These are phyloP conservation scores for Cephus rjabovi DNA, from an alignment of 2,888 invertebrate genomes.

Conservation along the genomic window DNA sequence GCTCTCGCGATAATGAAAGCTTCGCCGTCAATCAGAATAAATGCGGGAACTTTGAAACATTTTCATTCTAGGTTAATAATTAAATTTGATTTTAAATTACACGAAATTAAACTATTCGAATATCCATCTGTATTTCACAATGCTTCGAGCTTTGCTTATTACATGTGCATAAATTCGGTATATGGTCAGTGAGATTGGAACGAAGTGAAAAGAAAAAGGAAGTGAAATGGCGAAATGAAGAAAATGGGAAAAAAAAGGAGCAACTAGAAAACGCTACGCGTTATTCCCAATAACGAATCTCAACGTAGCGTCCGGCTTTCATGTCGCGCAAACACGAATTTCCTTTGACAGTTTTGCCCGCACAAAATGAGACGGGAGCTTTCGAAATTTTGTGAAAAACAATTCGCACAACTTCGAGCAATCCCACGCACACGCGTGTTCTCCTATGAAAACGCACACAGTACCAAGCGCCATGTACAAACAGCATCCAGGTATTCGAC, in stretches of 20 bases:
- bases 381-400: neutral
- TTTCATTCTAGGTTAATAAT: neutral
- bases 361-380: neutral
- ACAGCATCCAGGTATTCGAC: neutral
- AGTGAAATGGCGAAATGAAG: neutral
- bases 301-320: neutral
- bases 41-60: neutral
- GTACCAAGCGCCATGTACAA: neutral
- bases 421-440: neutral
- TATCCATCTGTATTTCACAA: neutral
- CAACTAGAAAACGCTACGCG: neutral
- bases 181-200: neutral
- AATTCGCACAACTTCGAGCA: neutral
- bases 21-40: neutral
- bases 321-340: constrained; percentile 3
- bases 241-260: neutral
- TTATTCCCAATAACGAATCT: neutral
- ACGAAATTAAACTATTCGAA: neutral
- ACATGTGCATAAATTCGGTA: neutral
- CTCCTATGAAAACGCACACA: too few species aligned
- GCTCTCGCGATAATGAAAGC: neutral
- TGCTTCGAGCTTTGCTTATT: neutral
- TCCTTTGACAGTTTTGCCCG: constrained; percentile 1
- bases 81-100: neutral
- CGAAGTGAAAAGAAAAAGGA: too few species aligned